Evolutionary conservation across 2,888 invertebrate species (phyloP), one percentile per base, ranked within the genome.

Genomic region (Scaptomyza reducta): DNA sequence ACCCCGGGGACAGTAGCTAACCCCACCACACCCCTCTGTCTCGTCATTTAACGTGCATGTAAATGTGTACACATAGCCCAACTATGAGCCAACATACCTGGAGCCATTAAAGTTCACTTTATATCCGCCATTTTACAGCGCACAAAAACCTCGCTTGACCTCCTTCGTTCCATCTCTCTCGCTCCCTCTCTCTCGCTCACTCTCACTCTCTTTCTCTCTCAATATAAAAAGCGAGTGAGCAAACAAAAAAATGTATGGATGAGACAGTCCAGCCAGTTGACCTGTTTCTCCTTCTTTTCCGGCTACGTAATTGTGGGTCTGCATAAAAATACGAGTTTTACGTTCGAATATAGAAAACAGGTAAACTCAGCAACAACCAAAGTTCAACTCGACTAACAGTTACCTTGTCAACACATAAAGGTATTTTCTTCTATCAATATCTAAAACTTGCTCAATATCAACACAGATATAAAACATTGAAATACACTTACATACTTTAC

Each of bases 281-380:
- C 18, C 18, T 38, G 56, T 10, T 35, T 11, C 11, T 13, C 18
- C 14, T 41, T 6, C 49, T n/a, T 41, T 22, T 4, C 9, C 68
- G 62, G 58, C 41, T 33, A 53, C 59, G 60, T 69, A 85, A 82
- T 76, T 85, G 86, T 74, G 40, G 58, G 55, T 61, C 67, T 60
- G 73, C 75, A 88, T 87, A 80, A 89, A 89, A 85, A 89, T 86
- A 73, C 63, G 77, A 89, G 88, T 89, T 87, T 84, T 80, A 85
- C 87, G 76, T 74, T 61, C 73, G 56, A 45, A 40, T 55, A 59
- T 46, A 50, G 42, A 74, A 77, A 66, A 45, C 25, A 73, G 44
- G 10, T 16, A 7, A 6, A 27, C 9, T 7, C n/a, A 10, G 6
- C n/a, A 33, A 1, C 4, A 6, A 1, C 0, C 0, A 11, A 4